Evolutionary conservation across 37 sponge, comb jelly and placozoan species (phyloP), one percentile per base, ranked within the genome.

Genomic region (Axinella damicornis): DNA sequence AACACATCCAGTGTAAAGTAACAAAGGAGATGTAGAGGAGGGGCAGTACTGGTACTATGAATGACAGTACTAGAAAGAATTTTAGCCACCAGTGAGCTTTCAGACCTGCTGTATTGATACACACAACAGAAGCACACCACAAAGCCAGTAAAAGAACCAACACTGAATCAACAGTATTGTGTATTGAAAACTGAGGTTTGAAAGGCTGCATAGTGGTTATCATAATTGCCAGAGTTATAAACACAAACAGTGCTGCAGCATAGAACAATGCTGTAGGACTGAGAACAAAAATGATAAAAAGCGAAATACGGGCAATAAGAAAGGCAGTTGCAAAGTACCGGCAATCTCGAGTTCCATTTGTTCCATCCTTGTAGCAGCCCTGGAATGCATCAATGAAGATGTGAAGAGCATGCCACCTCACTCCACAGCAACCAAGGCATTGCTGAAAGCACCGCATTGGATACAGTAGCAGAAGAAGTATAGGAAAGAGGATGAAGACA

Each of bases 291-390:
- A 68, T n/a, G 17, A 84, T 60, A 9, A 79, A 65, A 28, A 79
- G 54, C 15, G 38, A 35, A 52, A 90, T 63, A 2, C 90, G 79
- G 2, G 71, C 52, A 15, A 73, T 13, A 62, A 90, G 79, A 39
- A 72, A 69, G 18, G 84, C 35, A 38, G 80, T 78, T 12, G 85
- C 80, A 79, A 90, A 90, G 56, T 57, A 90, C 15, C 84, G 73
- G 38, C 59, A 79, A 35, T 84, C 71, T 13, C 58, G 33, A 5
- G 68, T 30, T 28, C 58, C 35, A 30, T 87, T 57, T 24, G 74
- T 87, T 38, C 88, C 88, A 80, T 92, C 82, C 31, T 87, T 80
- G 57, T 88, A 92, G 72, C 89, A 88, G 17, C 93, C 88, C 58
- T 92, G 81, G 60, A 85, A 92, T 0, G 69, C 66, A 40, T 84